A percentile compares a stretch with the other conserved stretches of the same genome.
These are phyloP conservation scores for Heliconius hewitsoni DNA, from an alignment of 1,140 invertebrate species.

Conservation along the genomic window DNA sequence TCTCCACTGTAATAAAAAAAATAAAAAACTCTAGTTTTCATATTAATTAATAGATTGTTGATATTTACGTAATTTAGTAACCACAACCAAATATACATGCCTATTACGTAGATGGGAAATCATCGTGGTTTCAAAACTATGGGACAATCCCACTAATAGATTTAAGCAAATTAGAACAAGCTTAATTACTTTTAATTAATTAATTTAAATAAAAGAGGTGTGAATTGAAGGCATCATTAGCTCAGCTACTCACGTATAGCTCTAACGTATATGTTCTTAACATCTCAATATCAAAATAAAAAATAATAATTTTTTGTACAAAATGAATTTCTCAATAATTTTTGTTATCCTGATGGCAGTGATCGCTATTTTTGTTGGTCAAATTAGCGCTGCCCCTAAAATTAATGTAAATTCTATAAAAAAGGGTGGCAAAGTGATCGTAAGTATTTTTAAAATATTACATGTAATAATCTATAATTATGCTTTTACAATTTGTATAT, in stretches of 20 bases:
- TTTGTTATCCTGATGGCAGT: constrained; percentile 46
- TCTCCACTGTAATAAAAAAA: too few relatives aligned
- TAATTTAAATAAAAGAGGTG: background rate
- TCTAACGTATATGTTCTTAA: too few relatives aligned
- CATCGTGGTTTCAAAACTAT: background rate
- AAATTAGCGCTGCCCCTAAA: constrained; percentile 42
- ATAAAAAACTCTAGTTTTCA: background rate
- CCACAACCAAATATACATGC: background rate
- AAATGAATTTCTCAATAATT: constrained; percentile 18
- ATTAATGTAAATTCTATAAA: constrained; percentile 43
- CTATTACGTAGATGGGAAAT: background rate
- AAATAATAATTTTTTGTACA: background rate
- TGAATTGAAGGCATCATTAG: background rate
- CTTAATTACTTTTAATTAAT: background rate
- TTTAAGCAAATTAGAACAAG: background rate
- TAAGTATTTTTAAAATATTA: constrained; percentile 38
- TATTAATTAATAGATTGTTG: background rate
- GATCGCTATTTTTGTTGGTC: constrained; percentile 41
- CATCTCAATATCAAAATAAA: too few relatives aligned
- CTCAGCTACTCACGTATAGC: background rate
- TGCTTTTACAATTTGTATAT: background rate
- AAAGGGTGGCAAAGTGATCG: constrained; percentile 47
- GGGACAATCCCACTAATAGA: background rate
- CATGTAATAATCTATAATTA: background rate
- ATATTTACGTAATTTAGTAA: background rate